A percentile compares a stretch with the other conserved stretches of the same genome.
These are phyloP conservation scores for Crypturellus tataupa DNA, from an alignment of 2,797 vertebrate genomes.

Conservation along the genomic window DNA sequence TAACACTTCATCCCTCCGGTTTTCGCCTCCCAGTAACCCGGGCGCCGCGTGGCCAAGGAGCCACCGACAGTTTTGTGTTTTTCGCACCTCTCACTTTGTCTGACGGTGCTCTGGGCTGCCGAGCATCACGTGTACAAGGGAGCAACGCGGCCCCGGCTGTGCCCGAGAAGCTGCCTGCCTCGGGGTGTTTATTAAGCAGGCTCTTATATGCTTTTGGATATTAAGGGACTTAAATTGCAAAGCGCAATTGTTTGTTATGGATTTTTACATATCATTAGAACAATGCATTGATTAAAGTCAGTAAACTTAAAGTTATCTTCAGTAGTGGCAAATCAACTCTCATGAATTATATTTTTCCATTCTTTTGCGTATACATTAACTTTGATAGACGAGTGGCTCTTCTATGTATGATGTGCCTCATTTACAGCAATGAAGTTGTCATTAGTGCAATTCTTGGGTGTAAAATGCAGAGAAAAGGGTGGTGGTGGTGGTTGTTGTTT, in stretches of 20 bases:
- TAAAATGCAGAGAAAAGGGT: not conserved
- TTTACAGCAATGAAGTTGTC: not conserved
- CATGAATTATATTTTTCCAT: not conserved
- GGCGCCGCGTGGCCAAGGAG: not conserved
- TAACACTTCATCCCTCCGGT: not conserved
- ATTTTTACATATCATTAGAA: not conserved
- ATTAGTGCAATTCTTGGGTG: not conserved
- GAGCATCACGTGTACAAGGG: not conserved
- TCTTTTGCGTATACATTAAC: not conserved
- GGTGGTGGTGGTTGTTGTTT: not conserved
- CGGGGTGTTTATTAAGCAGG: not conserved
- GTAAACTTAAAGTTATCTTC: not conserved
- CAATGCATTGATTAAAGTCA: not conserved
- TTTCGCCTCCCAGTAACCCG: not conserved
- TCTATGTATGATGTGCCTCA: not conserved
- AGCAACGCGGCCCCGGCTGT: not conserved
- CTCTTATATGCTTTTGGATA: not conserved
- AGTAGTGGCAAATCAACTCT: not conserved
- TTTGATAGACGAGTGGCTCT: not conserved
- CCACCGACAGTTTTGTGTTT: not conserved
- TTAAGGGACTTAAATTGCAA: not conserved
- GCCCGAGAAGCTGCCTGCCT: not conserved
- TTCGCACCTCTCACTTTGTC: not conserved
- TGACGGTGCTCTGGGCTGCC: not conserved
- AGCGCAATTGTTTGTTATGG: not conserved